Evolutionary conservation across 2,113 vertebrate genomes (phyloP), one percentile per base, ranked within the genome.

Genomic region (Caracal caracal): DNA sequence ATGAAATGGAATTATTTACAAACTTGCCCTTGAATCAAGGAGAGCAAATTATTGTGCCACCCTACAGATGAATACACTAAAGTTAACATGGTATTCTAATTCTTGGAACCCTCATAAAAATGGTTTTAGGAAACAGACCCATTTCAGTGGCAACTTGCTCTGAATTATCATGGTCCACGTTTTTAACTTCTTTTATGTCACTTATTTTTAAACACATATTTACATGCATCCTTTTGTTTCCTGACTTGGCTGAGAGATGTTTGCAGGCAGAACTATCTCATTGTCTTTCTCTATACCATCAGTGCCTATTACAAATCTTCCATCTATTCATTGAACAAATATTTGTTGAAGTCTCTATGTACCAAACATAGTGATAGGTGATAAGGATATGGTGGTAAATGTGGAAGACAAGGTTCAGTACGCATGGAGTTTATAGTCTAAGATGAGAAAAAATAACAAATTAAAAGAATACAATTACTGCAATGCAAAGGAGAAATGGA

Each of bases 131-230:
- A 78, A 13, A 12, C 2, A 61, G 35, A 88, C 53, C 59, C 35
- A 43, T 53, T 75, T 95, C 70, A 85, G 16, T 49, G 66, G 26
- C 12, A 88, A 59, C 6, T 84, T 88, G 59, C 26, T 89, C 47
- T 89, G 19, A 78, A 78, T 92, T 80, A 76, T 13, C 12, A 68
- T 37, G 22, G 1, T 53, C 22, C 20, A 61, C 15, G 15, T 1
- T 35, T 70, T 40, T 83, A 83, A 30, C 12, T 78, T 86, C 73
- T 56, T 94, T 87, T 84, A 79, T 82, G 33, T n/a, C 12, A 65
- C 11, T 89, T 56, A 26, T 81, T 95, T 97, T 94, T 51, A 91
- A 83, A 71, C 10, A 56, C 51, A 24, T 26, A 51, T 95, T 92
- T 56, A 88, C 15, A 26, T 78, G 11, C 2, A 53, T 28, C 17